Evolutionary conservation across 2,888 invertebrate genomes (phyloP).

Genomic region (Taphrorychus bicolor): DNA sequence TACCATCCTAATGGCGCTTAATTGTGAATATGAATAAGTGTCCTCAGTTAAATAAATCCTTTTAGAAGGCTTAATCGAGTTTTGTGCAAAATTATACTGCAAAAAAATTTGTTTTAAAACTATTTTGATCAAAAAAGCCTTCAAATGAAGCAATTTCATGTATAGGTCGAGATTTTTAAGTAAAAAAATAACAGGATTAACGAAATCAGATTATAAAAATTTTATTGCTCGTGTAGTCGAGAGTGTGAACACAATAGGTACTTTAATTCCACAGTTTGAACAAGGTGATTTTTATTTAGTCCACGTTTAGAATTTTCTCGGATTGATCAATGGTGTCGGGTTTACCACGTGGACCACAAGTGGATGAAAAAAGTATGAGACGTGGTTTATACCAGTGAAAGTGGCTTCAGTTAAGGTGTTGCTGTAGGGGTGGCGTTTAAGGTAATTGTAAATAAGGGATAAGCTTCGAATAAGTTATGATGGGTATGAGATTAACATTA

Average conservation of each 20-base stretch:
- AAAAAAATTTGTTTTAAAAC: too few species aligned
- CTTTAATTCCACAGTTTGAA: constrained; percentile 23
- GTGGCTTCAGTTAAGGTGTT: background rate
- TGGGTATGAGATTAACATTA: too few species aligned
- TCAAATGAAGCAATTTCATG: background rate
- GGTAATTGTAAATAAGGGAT: too few species aligned
- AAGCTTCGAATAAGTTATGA: too few species aligned
- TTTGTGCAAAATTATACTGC: too few species aligned
- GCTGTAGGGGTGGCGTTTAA: too few species aligned
- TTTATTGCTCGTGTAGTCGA: constrained; percentile 30
- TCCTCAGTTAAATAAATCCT: too few species aligned
- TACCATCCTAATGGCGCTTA: background rate
- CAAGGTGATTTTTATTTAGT: constrained; percentile 33
- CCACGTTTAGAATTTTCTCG: constrained; percentile 15
- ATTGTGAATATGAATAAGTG: too few species aligned
- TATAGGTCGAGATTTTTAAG: background rate
- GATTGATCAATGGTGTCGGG: background rate
- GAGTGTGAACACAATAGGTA: constrained; percentile 33
- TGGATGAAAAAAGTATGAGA: background rate
- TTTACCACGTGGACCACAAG: constrained; percentile 18
- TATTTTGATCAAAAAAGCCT: too few species aligned
- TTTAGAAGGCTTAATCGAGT: too few species aligned
- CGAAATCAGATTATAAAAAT: constrained; percentile 33
- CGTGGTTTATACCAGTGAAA: background rate
- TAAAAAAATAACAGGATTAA: constrained; percentile 17